A percentile compares a stretch with the other conserved stretches of the same genome.
phyloP scores from a whole-genome alignment of 2,888 invertebrate species.

The Dicycla oo region DNA sequence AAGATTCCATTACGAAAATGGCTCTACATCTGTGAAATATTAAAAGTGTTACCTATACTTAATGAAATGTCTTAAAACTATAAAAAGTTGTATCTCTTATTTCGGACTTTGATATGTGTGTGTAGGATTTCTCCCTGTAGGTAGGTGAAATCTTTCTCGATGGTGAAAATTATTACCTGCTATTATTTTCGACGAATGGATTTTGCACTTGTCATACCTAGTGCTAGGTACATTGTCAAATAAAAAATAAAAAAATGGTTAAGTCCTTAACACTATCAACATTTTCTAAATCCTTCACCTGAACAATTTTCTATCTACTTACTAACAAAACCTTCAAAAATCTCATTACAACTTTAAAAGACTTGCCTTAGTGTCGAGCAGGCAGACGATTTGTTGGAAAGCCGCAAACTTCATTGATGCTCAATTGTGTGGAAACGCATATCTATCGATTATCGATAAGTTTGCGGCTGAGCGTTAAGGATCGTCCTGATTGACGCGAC shows the following conservation, averaged over 20 bases:
- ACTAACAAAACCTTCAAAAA: constrained; percentile 14
- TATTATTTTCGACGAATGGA: too few relatives aligned
- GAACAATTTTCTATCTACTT: background rate
- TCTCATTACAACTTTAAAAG: constrained; percentile 43
- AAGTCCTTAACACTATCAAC: background rate
- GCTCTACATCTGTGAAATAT: background rate
- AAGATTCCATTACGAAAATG: background rate
- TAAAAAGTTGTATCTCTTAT: too few relatives aligned
- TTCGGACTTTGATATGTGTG: too few relatives aligned
- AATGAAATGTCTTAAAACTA: too few relatives aligned
- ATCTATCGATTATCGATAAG: constrained; percentile 69
- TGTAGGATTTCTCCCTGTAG: too few relatives aligned
- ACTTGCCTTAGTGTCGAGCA: constrained; percentile 31
- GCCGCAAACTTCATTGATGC: constrained; percentile 61
- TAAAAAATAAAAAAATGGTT: too few relatives aligned
- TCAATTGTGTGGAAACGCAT: constrained; percentile 70
- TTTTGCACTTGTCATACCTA: too few relatives aligned
- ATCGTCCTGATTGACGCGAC: constrained; percentile 4
- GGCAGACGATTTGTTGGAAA: constrained; percentile 39
- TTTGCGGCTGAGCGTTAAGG: constrained; percentile 10
- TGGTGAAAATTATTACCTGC: too few relatives aligned
- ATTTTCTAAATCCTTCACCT: background rate
- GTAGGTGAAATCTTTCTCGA: too few relatives aligned
- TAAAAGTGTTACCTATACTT: too few relatives aligned
- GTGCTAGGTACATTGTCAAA: too few relatives aligned